Conservation (phyloP, 2,113 vertebrate genomes). For the Dicaeum eximium region DNA sequence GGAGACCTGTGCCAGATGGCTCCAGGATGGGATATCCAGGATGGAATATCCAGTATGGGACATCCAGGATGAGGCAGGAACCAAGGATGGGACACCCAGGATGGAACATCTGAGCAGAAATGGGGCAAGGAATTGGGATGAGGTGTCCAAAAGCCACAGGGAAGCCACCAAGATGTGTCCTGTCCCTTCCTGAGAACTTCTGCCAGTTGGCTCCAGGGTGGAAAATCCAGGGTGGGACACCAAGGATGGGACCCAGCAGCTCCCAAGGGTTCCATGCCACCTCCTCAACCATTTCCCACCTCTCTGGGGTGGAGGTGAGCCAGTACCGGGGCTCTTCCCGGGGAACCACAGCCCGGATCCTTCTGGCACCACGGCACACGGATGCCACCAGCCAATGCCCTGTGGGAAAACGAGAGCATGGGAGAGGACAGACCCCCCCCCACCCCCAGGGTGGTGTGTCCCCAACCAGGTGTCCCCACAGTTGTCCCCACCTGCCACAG, state of each 20-base stretch:
- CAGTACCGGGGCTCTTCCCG: fast-evolving
- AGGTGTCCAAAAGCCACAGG: not conserved
- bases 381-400: conserved; percentile 69
- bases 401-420: not conserved
- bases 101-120: not conserved
- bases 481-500: not conserved
- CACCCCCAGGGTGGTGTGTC: fast-evolving
- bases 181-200: not conserved
- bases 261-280: not conserved
- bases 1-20: not conserved
- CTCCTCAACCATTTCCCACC: conserved; percentile 45
- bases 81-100: not conserved
- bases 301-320: conserved; percentile 73
- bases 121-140: not conserved
- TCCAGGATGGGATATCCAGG: not conserved
- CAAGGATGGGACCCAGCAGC: not conserved
- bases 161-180: not conserved
- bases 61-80: not conserved
- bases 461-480: not conserved
- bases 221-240: not conserved
- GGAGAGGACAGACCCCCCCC: not conserved
- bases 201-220: not conserved
- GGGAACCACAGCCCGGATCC: not conserved
- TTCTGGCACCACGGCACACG: fast-evolving
- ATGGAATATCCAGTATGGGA: too few relatives aligned